A percentile compares a stretch with the other conserved stretches of the same genome.
Conservation (phyloP, 2,113 vertebrate species). For the Misgurnus mizolepis region DNA sequence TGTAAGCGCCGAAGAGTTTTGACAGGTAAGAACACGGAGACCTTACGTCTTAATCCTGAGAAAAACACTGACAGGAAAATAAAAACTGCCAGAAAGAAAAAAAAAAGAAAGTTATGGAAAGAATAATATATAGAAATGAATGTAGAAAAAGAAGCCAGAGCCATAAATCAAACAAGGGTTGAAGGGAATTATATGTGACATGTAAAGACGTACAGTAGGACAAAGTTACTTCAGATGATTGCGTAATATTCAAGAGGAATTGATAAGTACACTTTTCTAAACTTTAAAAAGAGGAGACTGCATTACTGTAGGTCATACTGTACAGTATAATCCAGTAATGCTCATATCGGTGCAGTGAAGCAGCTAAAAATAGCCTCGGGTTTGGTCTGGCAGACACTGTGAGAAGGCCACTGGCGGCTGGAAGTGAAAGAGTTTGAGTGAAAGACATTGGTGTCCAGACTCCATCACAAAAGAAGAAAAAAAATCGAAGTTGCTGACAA, state of each 20-base stretch:
- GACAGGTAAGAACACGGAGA: slow-evolving; percentile 3
- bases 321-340: slow-evolving; percentile 37
- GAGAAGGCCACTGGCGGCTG: background rate
- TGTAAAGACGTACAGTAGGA: background rate
- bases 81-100: background rate
- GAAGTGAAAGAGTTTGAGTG: slow-evolving; percentile 4
- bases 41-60: slow-evolving; percentile 9
- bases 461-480: background rate
- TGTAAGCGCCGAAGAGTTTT: slow-evolving; percentile 3
- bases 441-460: slow-evolving; percentile 29
- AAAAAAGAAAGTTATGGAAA: background rate
- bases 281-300: slow-evolving; percentile 41
- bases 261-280: slow-evolving; percentile 27
- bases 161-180: slow-evolving; percentile 5
- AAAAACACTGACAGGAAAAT: background rate
- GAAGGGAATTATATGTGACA: background rate
- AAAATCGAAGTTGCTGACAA: too few species aligned
- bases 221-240: slow-evolving; percentile 15
- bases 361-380: slow-evolving; percentile 66
- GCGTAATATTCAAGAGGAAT: slow-evolving; percentile 29
- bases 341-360: slow-evolving; percentile 60
- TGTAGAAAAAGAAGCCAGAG: background rate
- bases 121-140: background rate
- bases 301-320: background rate
- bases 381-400: slow-evolving; percentile 14